phyloP scores from a whole-genome alignment of 2,113 vertebrate genomes.

The Grallaria varia region DNA sequence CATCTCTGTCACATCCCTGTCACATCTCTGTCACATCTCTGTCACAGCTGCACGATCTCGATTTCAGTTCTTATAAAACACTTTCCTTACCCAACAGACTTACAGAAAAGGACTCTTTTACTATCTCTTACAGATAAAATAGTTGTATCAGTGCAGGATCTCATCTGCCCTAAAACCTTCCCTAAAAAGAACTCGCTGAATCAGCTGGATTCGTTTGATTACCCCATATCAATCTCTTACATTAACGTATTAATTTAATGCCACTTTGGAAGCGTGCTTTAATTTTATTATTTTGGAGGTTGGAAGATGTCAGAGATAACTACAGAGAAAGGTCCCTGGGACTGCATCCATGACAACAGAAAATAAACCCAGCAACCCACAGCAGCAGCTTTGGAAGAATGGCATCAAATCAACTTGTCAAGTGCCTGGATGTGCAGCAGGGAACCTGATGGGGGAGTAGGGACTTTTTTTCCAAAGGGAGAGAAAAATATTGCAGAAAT shows the following conservation, averaged over 20 bases:
- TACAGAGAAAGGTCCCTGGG: neutral
- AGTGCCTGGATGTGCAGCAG: neutral
- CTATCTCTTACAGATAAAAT: neutral
- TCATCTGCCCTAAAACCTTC: neutral
- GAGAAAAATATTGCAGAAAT: neutral
- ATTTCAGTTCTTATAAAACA: neutral
- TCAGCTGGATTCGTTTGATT: neutral
- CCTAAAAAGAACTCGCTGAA: neutral
- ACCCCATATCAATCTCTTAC: neutral
- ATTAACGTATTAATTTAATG: neutral
- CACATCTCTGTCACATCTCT: neutral
- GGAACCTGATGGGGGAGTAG: neutral
- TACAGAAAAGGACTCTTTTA: neutral
- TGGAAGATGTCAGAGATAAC: neutral
- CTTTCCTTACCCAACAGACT: neutral
- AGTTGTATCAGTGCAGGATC: neutral
- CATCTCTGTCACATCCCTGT: neutral
- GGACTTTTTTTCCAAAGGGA: neutral
- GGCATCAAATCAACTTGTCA: neutral
- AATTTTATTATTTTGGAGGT: neutral
- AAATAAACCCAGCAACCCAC: neutral
- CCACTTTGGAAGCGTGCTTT: neutral
- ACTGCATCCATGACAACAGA: neutral
- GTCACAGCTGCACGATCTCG: neutral
- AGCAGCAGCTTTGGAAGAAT: neutral